These are phyloP conservation scores for Aphrocallistes beatrix DNA, from an alignment of 37 sponge, comb jelly and placozoan species.

Conservation along the genomic window DNA sequence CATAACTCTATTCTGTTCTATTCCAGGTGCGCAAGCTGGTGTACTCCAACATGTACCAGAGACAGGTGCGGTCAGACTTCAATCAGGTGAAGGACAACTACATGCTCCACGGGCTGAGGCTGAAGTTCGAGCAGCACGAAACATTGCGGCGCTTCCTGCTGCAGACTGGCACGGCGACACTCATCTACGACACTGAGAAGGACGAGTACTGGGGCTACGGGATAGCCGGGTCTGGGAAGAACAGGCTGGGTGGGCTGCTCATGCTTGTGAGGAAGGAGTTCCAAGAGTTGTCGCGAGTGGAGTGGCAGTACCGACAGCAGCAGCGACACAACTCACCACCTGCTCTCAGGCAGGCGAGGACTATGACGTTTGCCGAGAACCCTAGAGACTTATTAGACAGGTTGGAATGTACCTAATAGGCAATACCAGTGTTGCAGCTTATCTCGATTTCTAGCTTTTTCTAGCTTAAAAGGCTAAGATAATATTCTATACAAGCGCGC, in stretches of 20 bases:
- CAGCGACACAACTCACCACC: neutral
- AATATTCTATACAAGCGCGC: too few species aligned
- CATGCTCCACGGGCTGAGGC: constrained; percentile 10
- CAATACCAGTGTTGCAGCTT: too few species aligned
- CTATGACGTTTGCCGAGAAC: constrained; percentile 7
- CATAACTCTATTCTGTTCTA: neutral
- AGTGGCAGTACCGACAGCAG: neutral
- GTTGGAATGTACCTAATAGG: neutral
- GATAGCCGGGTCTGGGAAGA: constrained; percentile 5
- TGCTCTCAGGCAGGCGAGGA: neutral
- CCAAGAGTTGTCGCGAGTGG: neutral
- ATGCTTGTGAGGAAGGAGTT: constrained; percentile 6
- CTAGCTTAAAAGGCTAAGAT: too few species aligned
- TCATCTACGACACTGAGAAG: neutral
- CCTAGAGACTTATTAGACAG: constrained; percentile 8
- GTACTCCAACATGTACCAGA: neutral
- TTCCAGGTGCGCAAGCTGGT: neutral
- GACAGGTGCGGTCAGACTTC: neutral
- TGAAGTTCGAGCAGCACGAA: neutral
- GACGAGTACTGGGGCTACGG: constrained; percentile 18
- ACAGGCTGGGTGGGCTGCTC: neutral
- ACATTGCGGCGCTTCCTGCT: neutral
- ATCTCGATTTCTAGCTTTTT: too few species aligned
- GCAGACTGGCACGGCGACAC: neutral
- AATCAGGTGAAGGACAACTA: constrained; percentile 13